phyloP scores from a whole-genome alignment of 2,888 invertebrate genomes.

The Philopedon plagiatum region DNA sequence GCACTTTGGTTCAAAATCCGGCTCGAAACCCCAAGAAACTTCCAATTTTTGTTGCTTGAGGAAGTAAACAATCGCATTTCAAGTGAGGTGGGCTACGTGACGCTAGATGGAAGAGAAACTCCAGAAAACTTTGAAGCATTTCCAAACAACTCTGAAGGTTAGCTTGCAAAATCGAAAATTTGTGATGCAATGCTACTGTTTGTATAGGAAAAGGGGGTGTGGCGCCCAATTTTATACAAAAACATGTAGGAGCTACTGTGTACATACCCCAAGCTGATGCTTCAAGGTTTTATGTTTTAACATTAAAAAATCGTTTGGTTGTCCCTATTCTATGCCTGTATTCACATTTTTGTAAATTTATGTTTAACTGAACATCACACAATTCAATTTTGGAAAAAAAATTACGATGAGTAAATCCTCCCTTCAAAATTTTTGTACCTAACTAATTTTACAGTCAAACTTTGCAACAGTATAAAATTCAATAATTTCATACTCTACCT shows the following conservation, averaged over 20 bases:
- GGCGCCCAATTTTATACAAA: constrained; percentile 46
- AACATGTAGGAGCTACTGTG: constrained; percentile 10
- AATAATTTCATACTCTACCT: too few species aligned
- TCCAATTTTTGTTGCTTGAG: constrained; percentile 6
- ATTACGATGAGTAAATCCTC: too few species aligned
- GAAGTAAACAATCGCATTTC: constrained; percentile 41
- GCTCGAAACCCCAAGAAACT: constrained; percentile 18
- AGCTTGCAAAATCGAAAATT: constrained; percentile 33
- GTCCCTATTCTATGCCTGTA: too few species aligned
- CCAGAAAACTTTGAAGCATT: constrained; percentile 12
- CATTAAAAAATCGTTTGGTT: too few species aligned
- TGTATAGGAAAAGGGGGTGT: constrained; percentile 56
- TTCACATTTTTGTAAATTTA: too few species aligned
- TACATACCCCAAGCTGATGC: not conserved
- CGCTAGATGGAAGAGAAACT: constrained; percentile 23
- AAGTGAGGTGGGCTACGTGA: constrained; percentile 29
- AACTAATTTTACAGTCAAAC: too few species aligned
- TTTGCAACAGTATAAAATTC: too few species aligned
- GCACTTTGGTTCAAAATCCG: constrained; percentile 26
- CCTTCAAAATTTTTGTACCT: too few species aligned
- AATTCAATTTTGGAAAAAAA: too few species aligned
- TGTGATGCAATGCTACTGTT: constrained; percentile 46
- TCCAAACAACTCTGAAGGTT: constrained; percentile 41
- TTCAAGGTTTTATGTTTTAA: constrained; percentile 10
- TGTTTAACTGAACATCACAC: too few species aligned